Base-by-base conservation (phyloP, 2,797 vertebrate species). In the Phalanger gymnotis region DNA sequence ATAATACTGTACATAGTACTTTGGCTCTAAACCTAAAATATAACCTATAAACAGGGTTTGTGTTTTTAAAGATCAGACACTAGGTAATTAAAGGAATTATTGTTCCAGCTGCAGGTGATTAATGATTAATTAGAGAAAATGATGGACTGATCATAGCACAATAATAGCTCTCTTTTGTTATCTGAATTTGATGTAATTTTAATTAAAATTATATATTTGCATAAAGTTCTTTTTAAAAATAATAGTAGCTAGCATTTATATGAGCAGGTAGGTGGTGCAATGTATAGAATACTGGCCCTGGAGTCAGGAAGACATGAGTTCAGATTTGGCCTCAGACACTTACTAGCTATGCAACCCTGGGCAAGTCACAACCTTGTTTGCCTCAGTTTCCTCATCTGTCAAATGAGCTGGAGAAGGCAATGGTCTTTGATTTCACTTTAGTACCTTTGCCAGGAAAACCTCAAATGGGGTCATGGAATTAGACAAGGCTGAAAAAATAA, bases 71-170 rank as follows among this genome's bases (percentile, higher is more conserved):
- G 47, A 97, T 61, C 92, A 93, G 96, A 87, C 14, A 94, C 0
- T 10, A 90, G 12, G 91, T 97, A 98, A 97, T 93, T 97, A 96
- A 97, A 97, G 96, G 87, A 58, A 92, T 94, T 93, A 96, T 53
- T 94, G 93, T 96, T 98, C 91, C 94, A 98, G 96, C 16, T 96
- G 95, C 13, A 97, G 95, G 95, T 95, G 91, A 97, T 97, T 97
- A 98, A 97, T 96, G 96, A 97, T 97, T 98, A 97, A 98, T 98
- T 97, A 98, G 61, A 96, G 93, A 96, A 98, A 98, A 96, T 52
- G n/a, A 96, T 56, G 0, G 22, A 93, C 81, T 96, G 91, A 98
- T 96, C 0, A 97, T 87, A 95, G 47, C 61, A 97, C 55, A 98
- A 97, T 52, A 19, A 97, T 6, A 97, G n/a, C 56, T 93, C 19